phyloP scores from a whole-genome alignment of 2,113 vertebrate species.

The Osmerus eperlanus region DNA sequence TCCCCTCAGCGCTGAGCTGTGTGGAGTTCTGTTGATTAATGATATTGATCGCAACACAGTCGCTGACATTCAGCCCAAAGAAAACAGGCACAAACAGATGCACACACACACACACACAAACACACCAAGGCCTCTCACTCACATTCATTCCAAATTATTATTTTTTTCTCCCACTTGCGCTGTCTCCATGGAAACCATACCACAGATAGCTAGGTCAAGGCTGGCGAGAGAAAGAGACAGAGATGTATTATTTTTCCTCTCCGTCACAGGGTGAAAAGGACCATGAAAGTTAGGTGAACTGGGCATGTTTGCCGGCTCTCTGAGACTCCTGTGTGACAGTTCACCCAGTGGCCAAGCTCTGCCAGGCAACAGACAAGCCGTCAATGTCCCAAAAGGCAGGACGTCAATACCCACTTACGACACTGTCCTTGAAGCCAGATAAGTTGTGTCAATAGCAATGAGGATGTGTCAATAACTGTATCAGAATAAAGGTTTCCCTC shows the following conservation, averaged over 20 bases:
- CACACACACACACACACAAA: conserved; percentile 20
- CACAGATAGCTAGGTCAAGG: conserved; percentile 31
- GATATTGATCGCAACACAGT: conserved; percentile 67
- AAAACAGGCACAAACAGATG: conserved; percentile 41
- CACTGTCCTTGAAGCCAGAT: conserved; percentile 70
- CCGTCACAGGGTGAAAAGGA: conserved; percentile 1
- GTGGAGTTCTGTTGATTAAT: conserved; percentile 75
- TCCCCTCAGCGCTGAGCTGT: conserved; percentile 68
- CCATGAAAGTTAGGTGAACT: conserved; percentile 37
- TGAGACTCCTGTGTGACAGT: background rate
- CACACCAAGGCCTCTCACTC: conserved; percentile 36
- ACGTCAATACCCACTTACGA: conserved; percentile 72
- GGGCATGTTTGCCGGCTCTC: conserved; percentile 21
- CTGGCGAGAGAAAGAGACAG: conserved; percentile 19
- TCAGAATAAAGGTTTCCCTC: conserved; percentile 53
- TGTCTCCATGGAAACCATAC: conserved; percentile 69
- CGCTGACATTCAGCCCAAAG: conserved; percentile 39
- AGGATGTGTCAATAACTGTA: conserved; percentile 73
- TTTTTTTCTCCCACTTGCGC: conserved; percentile 25
- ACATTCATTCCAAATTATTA: conserved; percentile 48
- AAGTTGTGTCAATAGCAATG: conserved; percentile 79
- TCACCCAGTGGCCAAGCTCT: conserved; percentile 19
- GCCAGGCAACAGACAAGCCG: conserved; percentile 54
- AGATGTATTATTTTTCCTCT: background rate
- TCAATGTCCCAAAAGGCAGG: conserved; percentile 68